Evolutionary conservation across 2,888 invertebrate genomes (phyloP), one percentile per base, ranked within the genome.

Genomic region (Orthosia incerta): DNA sequence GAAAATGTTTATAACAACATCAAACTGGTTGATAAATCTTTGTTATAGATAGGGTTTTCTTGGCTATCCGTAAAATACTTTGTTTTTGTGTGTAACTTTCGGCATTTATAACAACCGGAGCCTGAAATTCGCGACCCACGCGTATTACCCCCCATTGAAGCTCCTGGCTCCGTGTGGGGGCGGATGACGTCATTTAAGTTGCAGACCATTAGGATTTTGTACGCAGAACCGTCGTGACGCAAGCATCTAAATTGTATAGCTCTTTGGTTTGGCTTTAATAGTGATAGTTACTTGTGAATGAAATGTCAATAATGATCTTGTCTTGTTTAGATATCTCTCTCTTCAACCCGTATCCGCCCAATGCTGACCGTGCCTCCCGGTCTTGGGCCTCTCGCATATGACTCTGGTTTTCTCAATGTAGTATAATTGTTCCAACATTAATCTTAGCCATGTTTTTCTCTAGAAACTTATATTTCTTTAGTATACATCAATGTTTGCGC

Each of bases 171-270:
- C 63, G 63, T 82, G 89, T 84, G 91, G 86, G 82, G 88, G 90
- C 86, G 88, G 77, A 65, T 90, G 90, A 90, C 93, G 93, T 93
- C 91, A 91, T 82, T 66, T 74, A 74, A 82, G 78, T 81, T 83
- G 85, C 75, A 86, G 84, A 77, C 83, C 66, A 80, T 87, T 84
- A 82, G 74, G 76, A 85, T 86, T 85, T 86, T 79, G 77, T 76
- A 81, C 80, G 73, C 77, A 80, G 75, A 76, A 82, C 73, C 69
- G 82, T 67, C 68, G 80, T 71, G 72, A 79, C 68, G 69, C 76
- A 89, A 86, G 83, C 84, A 80, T 85, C 73, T 72, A 71, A 79
- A 67, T 83, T 82, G 45, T 71, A 66, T 57, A 74, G 56, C 46
- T 31, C 50, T 46, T 50, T 77, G 61, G 18, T 76, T 48, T 26